Evolutionary conservation across 2,797 vertebrate species (phyloP), one percentile per base, ranked within the genome.

Genomic region (Podarcis lilfordi): DNA sequence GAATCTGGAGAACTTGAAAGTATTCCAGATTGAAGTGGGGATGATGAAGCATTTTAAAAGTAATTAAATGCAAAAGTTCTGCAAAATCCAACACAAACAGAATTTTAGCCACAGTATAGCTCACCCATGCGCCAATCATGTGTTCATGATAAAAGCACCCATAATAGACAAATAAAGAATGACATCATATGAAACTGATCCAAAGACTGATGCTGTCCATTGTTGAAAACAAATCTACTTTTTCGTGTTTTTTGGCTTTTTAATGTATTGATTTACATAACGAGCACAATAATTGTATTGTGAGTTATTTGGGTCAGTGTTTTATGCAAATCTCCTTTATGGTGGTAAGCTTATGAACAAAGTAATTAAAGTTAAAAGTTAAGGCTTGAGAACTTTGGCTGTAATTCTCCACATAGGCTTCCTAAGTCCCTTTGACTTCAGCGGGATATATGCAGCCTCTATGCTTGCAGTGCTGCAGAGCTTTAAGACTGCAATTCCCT

Each of bases 171-270:
- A 91, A 92, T 90, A 85, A 43, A 43, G 43, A 43, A 93, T 95
- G 86, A 91, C 89, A 93, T 93, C 93, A 93, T 91, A 91, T 92
- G 91, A 91, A 92, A 92, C 92, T 87, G 86, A 91, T 88, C 90
- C 40, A 93, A 32, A 95, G 89, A 94, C 92, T 95, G 91, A 92
- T 93, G 92, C 94, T 94, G 91, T 91, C 93, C 91, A 86, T 94
- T 95, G 94, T 95, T 93, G 92, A 90, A 87, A 86, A 94, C 92
- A 91, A 93, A 94, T 55, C 88, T 59, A 81, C 86, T 2, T 90
- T 95, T 93, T 64, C 75, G n/a, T 66, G 8, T 43, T 84, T 66
- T 61, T 71, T 79, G 32, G 82, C 91, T 91, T 89, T 88, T 92
- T 94, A 35, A 86, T 92, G 55, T 72, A 55, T 88, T 86, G 84